phyloP scores from a whole-genome alignment of 2,797 vertebrate genomes.

The Lithobates sylvaticus region DNA sequence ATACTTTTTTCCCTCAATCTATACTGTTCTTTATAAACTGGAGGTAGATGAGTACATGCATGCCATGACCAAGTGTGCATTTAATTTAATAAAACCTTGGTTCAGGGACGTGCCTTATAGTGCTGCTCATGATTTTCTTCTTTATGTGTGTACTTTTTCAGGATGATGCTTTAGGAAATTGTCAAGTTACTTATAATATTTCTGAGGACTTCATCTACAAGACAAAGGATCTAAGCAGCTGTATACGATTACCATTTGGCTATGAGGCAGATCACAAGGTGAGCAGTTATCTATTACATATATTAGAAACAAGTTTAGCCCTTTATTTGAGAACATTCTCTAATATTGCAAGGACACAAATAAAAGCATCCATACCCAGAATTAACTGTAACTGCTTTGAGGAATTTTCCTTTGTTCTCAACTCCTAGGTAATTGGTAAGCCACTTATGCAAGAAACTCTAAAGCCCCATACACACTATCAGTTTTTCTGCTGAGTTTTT shows the following conservation, averaged over 20 bases:
- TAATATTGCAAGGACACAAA: neutral
- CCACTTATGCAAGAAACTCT: no score
- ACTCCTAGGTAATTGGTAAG: no score
- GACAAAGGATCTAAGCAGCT: conserved; percentile 71
- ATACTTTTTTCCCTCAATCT: no score
- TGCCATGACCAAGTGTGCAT: neutral
- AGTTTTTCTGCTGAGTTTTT: no score
- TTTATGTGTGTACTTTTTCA: conserved; percentile 56
- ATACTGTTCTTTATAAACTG: neutral
- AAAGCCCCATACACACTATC: no score
- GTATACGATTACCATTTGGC: conserved; percentile 60
- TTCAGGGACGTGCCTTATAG: neutral
- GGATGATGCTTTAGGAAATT: conserved; percentile 71
- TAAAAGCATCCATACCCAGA: no score
- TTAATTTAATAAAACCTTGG: neutral
- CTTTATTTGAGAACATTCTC: neutral
- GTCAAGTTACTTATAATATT: conserved; percentile 60
- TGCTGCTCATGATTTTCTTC: neutral
- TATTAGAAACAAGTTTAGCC: neutral
- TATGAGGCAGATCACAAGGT: conserved; percentile 67
- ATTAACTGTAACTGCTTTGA: no score
- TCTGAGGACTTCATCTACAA: conserved; percentile 67
- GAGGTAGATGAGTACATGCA: neutral
- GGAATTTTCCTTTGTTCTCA: no score
- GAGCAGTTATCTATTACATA: conserved; percentile 51